A percentile compares a stretch with the other conserved stretches of the same genome.
These are phyloP conservation scores for Antheraea mylitta DNA, from an alignment of 1,140 invertebrate species.

Conservation along the genomic window DNA sequence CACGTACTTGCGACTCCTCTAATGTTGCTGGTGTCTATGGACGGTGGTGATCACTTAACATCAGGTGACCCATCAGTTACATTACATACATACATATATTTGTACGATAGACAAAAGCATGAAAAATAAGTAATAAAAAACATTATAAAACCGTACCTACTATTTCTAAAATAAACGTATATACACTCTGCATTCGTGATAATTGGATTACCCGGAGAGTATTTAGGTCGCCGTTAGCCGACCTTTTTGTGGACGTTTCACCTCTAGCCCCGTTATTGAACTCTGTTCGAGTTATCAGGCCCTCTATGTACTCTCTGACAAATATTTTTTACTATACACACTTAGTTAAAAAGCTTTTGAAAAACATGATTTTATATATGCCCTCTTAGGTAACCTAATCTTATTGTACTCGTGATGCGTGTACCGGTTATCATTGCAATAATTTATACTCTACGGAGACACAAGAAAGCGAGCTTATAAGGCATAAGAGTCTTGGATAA, in stretches of 20 bases:
- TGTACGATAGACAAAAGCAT: not conserved
- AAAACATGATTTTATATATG: too few relatives aligned
- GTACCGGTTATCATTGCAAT: too few relatives aligned
- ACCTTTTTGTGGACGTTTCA: conserved; percentile 16
- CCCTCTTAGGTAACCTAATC: too few relatives aligned
- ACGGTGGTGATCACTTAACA: too few relatives aligned
- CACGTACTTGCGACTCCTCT: too few relatives aligned
- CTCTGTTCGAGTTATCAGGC: conserved; percentile 12
- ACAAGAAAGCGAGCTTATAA: too few relatives aligned
- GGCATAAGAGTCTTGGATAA: too few relatives aligned
- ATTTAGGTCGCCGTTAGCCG: conserved; percentile 16
- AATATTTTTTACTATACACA: not conserved
- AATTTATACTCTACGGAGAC: too few relatives aligned
- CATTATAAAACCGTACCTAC: not conserved
- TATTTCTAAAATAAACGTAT: not conserved
- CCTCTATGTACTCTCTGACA: not conserved
- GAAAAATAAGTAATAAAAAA: not conserved
- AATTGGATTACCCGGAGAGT: conserved; percentile 17
- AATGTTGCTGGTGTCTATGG: too few relatives aligned
- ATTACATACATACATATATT: too few relatives aligned
- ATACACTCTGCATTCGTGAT: conserved; percentile 14
- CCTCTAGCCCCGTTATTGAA: conserved; percentile 16
- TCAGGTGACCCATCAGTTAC: too few relatives aligned
- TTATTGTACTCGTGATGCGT: too few relatives aligned
- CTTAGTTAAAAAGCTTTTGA: conserved; percentile 11